Conservation (phyloP, 1,140 invertebrate genomes). For the Thaumetopoea pityocampa region DNA sequence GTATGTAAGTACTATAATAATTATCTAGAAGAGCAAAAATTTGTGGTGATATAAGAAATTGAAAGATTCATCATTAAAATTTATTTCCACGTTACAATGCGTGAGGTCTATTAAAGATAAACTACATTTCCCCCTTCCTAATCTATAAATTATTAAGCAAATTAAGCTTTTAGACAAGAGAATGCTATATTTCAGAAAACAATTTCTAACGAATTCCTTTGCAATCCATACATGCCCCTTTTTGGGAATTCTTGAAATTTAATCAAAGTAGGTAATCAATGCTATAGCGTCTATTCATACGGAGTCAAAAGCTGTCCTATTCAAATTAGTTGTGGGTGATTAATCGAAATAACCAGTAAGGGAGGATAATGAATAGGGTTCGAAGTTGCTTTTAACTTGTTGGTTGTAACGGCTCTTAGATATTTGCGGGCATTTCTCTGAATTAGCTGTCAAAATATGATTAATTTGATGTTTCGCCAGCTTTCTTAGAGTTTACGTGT, state of each 20-base stretch:
- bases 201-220: neutral
- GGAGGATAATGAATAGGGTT: neutral
- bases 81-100: too few species aligned
- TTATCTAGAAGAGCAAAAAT: neutral
- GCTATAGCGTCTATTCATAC: conserved; percentile 1
- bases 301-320: neutral
- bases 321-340: conserved; percentile 1
- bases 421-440: neutral
- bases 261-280: conserved; percentile 1
- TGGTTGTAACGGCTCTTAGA: neutral
- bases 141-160: too few species aligned
- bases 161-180: too few species aligned
- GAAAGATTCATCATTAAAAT: too few species aligned
- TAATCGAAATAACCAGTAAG: too few species aligned
- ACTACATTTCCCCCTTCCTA: too few species aligned
- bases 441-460: neutral
- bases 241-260: neutral
- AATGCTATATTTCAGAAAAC: too few species aligned
- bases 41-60: too few species aligned
- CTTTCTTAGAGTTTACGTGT: neutral
- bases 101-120: too few species aligned
- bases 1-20: neutral
- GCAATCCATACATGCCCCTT: neutral
- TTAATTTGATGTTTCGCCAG: neutral
- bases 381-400: too few species aligned